Evolutionary conservation across 1,140 invertebrate species (phyloP).

Genomic region (Ridgeia piscesae): DNA sequence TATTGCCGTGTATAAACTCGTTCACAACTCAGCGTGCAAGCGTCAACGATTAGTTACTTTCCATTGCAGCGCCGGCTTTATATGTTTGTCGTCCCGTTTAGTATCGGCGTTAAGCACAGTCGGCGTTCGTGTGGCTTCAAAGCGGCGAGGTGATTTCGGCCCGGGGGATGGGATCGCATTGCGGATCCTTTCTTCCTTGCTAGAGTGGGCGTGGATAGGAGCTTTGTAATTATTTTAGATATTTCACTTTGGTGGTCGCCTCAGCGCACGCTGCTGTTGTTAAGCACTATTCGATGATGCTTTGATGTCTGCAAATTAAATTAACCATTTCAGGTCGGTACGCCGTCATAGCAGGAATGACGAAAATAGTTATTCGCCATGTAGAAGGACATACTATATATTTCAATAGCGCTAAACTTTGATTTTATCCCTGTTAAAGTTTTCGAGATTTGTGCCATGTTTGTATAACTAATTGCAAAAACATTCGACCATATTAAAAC

Average conservation of each 20-base stretch:
- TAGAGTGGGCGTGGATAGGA: not conserved
- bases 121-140: not conserved
- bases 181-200: not conserved
- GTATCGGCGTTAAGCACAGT: not conserved
- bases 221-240: conserved; percentile 6
- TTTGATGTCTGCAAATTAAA: not conserved
- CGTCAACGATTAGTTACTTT: not conserved
- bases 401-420: too few relatives aligned
- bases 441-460: too few relatives aligned
- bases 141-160: not conserved
- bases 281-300: not conserved
- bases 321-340: too few relatives aligned
- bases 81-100: not conserved
- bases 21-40: not conserved
- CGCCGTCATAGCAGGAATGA: too few relatives aligned
- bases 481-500: too few relatives aligned
- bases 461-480: too few relatives aligned
- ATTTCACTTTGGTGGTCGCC: not conserved
- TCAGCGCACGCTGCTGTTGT: not conserved
- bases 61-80: not conserved
- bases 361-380: too few relatives aligned
- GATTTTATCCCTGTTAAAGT: too few relatives aligned
- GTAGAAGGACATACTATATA: too few relatives aligned
- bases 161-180: not conserved
- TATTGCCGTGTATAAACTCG: not conserved